phyloP scores from a whole-genome alignment of 2,113 vertebrate genomes.

The Tamias sibiricus region DNA sequence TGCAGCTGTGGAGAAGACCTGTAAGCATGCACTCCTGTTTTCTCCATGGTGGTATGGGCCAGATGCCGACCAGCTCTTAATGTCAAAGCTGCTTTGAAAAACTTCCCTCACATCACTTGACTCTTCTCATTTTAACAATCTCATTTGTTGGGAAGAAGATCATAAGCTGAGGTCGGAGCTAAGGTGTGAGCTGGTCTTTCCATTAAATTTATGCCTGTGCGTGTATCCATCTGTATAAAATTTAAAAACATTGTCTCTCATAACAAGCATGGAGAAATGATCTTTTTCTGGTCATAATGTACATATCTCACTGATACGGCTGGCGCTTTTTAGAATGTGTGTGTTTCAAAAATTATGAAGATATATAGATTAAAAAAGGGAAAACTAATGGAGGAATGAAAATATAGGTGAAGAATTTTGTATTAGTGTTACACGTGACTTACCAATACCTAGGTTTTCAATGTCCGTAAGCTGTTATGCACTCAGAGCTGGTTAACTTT shows the following conservation, averaged over 20 bases:
- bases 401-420: background rate
- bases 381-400: background rate
- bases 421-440: background rate
- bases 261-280: background rate
- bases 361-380: background rate
- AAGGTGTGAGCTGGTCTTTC: background rate
- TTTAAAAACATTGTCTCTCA: background rate
- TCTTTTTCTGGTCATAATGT: background rate
- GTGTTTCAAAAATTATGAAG: background rate
- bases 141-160: background rate
- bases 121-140: background rate
- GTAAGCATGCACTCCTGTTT: rapidly evolving
- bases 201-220: background rate
- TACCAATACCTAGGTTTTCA: background rate
- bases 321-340: background rate
- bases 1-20: background rate
- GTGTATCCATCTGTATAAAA: background rate
- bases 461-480: background rate
- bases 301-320: background rate
- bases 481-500: no score
- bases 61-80: background rate
- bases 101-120: background rate
- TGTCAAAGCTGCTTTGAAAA: background rate
- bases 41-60: background rate
- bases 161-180: background rate